Evolutionary conservation across 2,888 invertebrate species (phyloP), one percentile per base, ranked within the genome.

Genomic region (Cryptocheilus praepositus): DNA sequence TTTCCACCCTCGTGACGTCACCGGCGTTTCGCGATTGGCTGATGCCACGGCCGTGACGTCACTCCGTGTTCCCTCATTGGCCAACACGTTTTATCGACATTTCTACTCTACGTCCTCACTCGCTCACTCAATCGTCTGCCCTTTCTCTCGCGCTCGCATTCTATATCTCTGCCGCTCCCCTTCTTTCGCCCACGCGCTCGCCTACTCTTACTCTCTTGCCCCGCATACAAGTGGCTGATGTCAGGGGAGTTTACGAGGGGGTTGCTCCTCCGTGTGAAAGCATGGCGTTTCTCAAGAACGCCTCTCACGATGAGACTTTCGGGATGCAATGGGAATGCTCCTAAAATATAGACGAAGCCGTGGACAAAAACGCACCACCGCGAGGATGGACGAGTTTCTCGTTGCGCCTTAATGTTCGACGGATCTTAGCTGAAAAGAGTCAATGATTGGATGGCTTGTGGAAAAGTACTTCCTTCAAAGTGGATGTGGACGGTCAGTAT

Each of bases 81-180:
- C 83, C 82, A 80, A 84, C 84, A 81, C 83, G 84, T 87, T 87
- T 86, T 87, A 87, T 87, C 86, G 87, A 87, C 87, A 86, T 86
- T 87, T 87, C 86, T 86, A 82, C 82, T 73, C 52, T 70, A 64
- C 70, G 70, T 62, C 70, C 59, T 59, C 61, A 61, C 36, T 36
- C 36, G 8, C 36, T 36, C 36, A 36, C 36, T 36, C 36, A 61
- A 61, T 43, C 57, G 55, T 49, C 64, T 61, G 43, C 28, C 21
- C 45, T 25, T 57, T 36, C 56, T 63, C 55, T 49, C 16, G 8
- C 49, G 15, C 16, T 4, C 49, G n/a, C 49, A n/a, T n/a, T 2
- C 18, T n/a, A 3, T 16, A 45, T 13, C 16, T 5, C 49, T n/a
- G 7, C 49, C 36, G 1, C 49, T n/a, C 8, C 18, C 49, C 16